Conservation (phyloP, 2,113 vertebrate species). For the Dendrocopos noguchii region DNA sequence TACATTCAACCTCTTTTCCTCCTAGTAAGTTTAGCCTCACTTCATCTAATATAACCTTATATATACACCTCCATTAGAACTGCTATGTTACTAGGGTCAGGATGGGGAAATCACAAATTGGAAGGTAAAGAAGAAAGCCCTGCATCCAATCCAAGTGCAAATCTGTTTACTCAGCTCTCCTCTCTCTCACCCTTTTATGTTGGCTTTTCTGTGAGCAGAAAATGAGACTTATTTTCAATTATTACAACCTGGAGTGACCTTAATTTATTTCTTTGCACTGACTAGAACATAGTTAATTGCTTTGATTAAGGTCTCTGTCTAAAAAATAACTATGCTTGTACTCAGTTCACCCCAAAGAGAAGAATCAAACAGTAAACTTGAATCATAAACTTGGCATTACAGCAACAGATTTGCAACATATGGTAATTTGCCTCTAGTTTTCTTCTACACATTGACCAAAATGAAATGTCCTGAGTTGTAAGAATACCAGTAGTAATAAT, state of each 20-base stretch:
- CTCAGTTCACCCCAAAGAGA: not conserved
- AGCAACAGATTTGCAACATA: slow-evolving; percentile 6
- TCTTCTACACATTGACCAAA: slow-evolving; percentile 29
- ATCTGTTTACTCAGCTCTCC: not conserved
- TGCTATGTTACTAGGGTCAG: not conserved
- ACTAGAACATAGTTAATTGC: slow-evolving; percentile 1
- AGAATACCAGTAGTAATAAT: not conserved
- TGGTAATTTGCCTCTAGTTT: slow-evolving; percentile 2
- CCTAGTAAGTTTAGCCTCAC: not conserved
- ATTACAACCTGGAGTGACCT: not conserved
- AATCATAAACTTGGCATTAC: slow-evolving; percentile 8
- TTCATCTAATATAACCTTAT: not conserved
- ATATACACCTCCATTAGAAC: not conserved
- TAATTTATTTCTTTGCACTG: not conserved
- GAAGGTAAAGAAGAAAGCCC: not conserved
- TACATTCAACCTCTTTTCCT: not conserved
- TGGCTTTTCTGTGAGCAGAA: not conserved
- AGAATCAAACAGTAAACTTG: slow-evolving; percentile 3
- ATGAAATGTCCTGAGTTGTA: not conserved
- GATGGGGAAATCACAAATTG: not conserved
- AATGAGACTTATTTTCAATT: slow-evolving; percentile 20
- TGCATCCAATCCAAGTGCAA: not conserved
- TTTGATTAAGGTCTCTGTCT: not conserved
- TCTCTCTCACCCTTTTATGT: not conserved
- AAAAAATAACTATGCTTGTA: not conserved